phyloP scores from a whole-genome alignment of 2,888 invertebrate genomes.

The Spatulosminthurus flaviceps region DNA sequence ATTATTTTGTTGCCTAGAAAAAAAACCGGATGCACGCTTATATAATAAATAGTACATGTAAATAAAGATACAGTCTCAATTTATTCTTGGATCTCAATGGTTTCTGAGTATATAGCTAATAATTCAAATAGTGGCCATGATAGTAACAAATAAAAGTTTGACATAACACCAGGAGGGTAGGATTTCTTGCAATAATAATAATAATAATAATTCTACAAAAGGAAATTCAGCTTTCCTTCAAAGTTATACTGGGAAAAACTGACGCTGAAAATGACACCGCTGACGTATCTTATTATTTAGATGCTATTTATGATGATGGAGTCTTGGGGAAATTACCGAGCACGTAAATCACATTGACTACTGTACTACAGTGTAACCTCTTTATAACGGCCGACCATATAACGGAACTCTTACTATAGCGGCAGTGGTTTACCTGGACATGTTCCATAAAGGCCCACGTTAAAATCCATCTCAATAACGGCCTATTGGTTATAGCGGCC shows the following conservation, averaged over 20 bases:
- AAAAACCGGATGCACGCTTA: no score
- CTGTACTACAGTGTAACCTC: no score
- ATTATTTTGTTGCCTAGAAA: no score
- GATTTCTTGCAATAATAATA: no score
- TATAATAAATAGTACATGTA: no score
- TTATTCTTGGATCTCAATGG: neutral
- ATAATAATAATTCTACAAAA: constrained; percentile 3
- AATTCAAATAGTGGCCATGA: constrained; percentile 18
- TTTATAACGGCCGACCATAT: no score
- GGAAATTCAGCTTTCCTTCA: constrained; percentile 12
- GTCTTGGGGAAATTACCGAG: constrained; percentile 33
- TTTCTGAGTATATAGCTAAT: constrained; percentile 10
- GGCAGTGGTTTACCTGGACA: no score
- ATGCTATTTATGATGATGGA: constrained; percentile 34
- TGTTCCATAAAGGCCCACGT: no score
- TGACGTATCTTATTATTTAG: constrained; percentile 34
- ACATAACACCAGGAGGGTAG: constrained; percentile 7
- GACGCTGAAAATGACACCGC: neutral
- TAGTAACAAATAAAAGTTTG: constrained; percentile 3
- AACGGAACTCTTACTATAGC: no score
- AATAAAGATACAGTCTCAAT: no score
- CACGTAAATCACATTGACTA: constrained; percentile 33
- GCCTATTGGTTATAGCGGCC: no score
- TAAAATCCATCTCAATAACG: no score
- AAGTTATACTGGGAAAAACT: neutral